Conservation (phyloP, 2,797 vertebrate species). For the Tinamus major region DNA sequence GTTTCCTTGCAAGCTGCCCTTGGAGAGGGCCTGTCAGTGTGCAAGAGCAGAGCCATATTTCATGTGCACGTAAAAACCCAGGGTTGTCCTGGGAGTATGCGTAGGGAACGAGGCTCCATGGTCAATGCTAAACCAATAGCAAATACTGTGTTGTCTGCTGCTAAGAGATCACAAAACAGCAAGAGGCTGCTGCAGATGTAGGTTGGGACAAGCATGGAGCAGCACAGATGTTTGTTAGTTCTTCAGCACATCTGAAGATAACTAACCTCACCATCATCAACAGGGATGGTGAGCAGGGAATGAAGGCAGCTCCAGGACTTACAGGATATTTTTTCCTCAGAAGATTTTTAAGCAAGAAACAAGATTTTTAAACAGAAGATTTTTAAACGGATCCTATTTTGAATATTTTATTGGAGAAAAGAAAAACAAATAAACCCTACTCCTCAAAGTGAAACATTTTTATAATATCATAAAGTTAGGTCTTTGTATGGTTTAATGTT, state of each 20-base stretch:
- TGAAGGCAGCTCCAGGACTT: not conserved
- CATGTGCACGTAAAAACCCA: not conserved
- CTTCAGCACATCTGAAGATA: not conserved
- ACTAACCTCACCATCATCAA: not conserved
- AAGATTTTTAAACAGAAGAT: not conserved
- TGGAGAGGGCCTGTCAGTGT: constrained; percentile 22
- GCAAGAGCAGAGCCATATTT: constrained; percentile 34
- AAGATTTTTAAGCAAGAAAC: not conserved
- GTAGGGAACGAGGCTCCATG: constrained; percentile 7
- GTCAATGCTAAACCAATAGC: not conserved
- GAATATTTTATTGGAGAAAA: not conserved
- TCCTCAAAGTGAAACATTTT: not conserved
- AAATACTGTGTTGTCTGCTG: not conserved
- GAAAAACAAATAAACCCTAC: not conserved
- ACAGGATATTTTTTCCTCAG: not conserved
- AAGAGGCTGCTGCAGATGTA: not conserved
- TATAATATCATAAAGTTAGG: not conserved
- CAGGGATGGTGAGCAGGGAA: not conserved
- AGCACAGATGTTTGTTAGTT: constrained; percentile 10
- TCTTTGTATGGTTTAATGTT: not conserved
- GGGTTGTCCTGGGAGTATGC: not conserved
- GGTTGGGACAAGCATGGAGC: not conserved
- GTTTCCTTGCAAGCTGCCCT: constrained; percentile 28
- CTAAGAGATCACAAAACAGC: not conserved
- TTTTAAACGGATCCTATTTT: not conserved